Conservation (phyloP, 2,888 invertebrate genomes). For the Vanessa cardui region DNA sequence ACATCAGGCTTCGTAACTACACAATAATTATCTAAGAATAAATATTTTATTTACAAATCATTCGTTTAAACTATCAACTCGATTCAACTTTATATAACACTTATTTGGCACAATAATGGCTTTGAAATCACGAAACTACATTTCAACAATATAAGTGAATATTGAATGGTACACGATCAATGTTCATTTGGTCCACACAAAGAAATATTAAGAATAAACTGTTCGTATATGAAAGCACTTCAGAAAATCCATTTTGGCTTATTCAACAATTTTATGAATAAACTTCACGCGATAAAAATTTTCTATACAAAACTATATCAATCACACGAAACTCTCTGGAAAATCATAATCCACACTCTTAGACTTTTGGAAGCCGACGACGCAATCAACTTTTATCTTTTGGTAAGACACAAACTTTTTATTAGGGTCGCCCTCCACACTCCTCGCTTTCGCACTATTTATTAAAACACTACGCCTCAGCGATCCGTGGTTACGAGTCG, state of each 20-base stretch:
- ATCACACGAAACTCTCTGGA: constrained; percentile 76
- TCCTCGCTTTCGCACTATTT: constrained; percentile 73
- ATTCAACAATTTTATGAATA: constrained; percentile 36
- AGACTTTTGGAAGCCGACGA: constrained; percentile 71
- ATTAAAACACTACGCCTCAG: constrained; percentile 78
- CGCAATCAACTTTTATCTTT: constrained; percentile 71
- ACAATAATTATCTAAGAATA: constrained; percentile 22
- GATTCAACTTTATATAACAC: background rate
- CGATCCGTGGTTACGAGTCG: constrained; percentile 63
- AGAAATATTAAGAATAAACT: constrained; percentile 2
- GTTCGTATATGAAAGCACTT: background rate
- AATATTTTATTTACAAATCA: constrained; percentile 15
- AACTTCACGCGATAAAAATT: constrained; percentile 43
- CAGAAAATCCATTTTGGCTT: constrained; percentile 11
- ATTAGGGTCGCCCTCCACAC: constrained; percentile 61
- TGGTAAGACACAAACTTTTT: constrained; percentile 65
- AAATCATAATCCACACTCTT: constrained; percentile 70
- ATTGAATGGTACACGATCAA: background rate
- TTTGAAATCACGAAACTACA: too few species aligned
- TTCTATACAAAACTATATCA: constrained; percentile 39
- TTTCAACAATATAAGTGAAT: background rate
- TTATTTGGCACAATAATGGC: too few species aligned
- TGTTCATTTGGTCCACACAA: constrained; percentile 17
- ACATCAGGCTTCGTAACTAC: constrained; percentile 22
- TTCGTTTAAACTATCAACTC: background rate